Percentiles rank a stretch among this genome's conserved stretches.
Conservation (phyloP, 2,888 invertebrate genomes). For the Tenthredo distinguenda region DNA sequence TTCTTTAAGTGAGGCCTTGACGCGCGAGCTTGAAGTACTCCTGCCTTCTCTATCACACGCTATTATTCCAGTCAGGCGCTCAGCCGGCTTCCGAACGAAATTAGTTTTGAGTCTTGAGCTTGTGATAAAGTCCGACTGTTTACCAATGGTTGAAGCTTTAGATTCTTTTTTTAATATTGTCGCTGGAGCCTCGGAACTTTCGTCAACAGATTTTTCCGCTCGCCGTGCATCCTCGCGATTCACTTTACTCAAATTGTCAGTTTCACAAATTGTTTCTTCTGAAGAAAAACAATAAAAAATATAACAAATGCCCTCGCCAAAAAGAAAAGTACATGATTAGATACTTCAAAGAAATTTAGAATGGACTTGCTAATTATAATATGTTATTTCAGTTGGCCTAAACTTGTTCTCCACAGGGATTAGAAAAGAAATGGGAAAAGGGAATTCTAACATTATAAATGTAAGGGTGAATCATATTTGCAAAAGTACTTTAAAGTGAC, state of each 20-base stretch:
- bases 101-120: conserved; percentile 60
- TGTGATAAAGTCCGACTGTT: conserved; percentile 57
- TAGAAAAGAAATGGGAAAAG: background rate
- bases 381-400: background rate
- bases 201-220: conserved; percentile 60
- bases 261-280: conserved; percentile 14
- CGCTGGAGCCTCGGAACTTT: conserved; percentile 62
- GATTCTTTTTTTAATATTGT: conserved; percentile 67
- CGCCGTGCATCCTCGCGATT: conserved; percentile 57
- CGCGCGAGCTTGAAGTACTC: conserved; percentile 25
- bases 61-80: conserved; percentile 29
- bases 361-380: background rate
- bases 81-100: conserved; percentile 54
- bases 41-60: background rate
- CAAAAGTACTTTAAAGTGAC: background rate
- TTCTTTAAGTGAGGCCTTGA: conserved; percentile 11
- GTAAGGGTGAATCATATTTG: background rate
- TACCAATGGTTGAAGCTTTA: conserved; percentile 55
- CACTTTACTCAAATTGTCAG: conserved; percentile 49
- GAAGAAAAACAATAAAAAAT: background rate
- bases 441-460: background rate
- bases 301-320: background rate
- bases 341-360: background rate
- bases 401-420: background rate
- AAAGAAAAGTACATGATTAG: background rate